A percentile compares a stretch with the other conserved stretches of the same genome.
Evolutionary conservation across 2,888 invertebrate species (phyloP).

Genomic region (Eupeodes latifasciatus): DNA sequence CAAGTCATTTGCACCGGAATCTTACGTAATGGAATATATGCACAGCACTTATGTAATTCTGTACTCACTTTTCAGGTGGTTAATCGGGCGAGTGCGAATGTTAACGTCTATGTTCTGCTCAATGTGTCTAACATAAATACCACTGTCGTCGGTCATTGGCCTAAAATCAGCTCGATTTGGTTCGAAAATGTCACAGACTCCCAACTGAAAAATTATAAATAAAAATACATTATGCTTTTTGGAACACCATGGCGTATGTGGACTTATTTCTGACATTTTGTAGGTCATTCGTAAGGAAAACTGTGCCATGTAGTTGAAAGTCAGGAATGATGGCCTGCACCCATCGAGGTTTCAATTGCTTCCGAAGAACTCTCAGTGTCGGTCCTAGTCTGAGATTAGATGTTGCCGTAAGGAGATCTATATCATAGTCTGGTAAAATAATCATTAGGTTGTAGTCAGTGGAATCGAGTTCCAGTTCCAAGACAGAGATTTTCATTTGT

Average conservation of each 20-base stretch:
- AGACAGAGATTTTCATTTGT: constrained; percentile 88
- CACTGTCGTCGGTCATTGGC: constrained; percentile 91
- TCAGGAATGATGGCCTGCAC: constrained; percentile 92
- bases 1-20: constrained; percentile 75
- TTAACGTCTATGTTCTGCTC: constrained; percentile 93
- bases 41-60: constrained; percentile 1
- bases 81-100: constrained; percentile 89
- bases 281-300: constrained; percentile 91
- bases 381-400: constrained; percentile 87
- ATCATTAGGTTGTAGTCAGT: constrained; percentile 91
- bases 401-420: constrained; percentile 88
- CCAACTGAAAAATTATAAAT: constrained; percentile 86
- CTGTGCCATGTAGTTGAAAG: constrained; percentile 91
- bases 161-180: constrained; percentile 91
- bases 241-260: constrained; percentile 14
- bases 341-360: constrained; percentile 88
- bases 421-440: constrained; percentile 88
- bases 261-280: constrained; percentile 88
- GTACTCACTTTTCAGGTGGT: constrained; percentile 84
- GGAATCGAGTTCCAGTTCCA: constrained; percentile 92
- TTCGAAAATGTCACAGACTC: constrained; percentile 91
- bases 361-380: constrained; percentile 88
- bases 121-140: constrained; percentile 92
- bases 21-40: constrained; percentile 36
- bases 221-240: constrained; percentile 40